Evolutionary conservation across 2,113 vertebrate species (phyloP).

Genomic region (Gadus chalcogrammus): DNA sequence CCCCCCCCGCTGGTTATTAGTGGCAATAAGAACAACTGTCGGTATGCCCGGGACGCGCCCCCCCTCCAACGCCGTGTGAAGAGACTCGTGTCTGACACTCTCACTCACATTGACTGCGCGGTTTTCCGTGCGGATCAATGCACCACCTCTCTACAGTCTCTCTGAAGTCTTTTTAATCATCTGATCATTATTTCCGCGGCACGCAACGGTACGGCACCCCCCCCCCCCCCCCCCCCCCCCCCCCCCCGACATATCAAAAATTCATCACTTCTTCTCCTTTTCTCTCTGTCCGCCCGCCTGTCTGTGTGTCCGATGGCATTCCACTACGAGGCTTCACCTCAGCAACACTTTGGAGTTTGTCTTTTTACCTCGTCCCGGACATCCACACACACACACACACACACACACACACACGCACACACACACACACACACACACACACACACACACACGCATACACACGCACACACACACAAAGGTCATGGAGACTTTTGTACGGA

Average conservation of each 20-base stretch:
- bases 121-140: slow-evolving; percentile 73
- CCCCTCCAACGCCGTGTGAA: slow-evolving; percentile 46
- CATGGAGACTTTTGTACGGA: slow-evolving; percentile 21
- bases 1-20: slow-evolving; percentile 65
- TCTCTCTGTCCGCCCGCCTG: slow-evolving; percentile 46
- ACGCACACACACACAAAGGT: slow-evolving; percentile 39
- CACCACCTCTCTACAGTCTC: slow-evolving; percentile 66
- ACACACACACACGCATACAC: no score
- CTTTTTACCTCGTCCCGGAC: slow-evolving; percentile 26
- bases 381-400: no score
- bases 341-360: background rate
- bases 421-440: no score
- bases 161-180: slow-evolving; percentile 81
- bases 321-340: slow-evolving; percentile 56
- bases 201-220: slow-evolving; percentile 39
- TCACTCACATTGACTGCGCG: slow-evolving; percentile 66
- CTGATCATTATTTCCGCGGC: slow-evolving; percentile 75
- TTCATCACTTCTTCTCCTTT: slow-evolving; percentile 61
- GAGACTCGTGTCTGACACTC: slow-evolving; percentile 63
- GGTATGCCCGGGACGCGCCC: slow-evolving; percentile 52
- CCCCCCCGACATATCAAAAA: slow-evolving; percentile 67
- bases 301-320: slow-evolving; percentile 58
- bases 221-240: slow-evolving; percentile 3
- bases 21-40: slow-evolving; percentile 70
- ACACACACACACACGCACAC: no score